A percentile compares a stretch with the other conserved stretches of the same genome.
Conservation (phyloP, 2,113 vertebrate species). For the Danionella cerebrum region DNA sequence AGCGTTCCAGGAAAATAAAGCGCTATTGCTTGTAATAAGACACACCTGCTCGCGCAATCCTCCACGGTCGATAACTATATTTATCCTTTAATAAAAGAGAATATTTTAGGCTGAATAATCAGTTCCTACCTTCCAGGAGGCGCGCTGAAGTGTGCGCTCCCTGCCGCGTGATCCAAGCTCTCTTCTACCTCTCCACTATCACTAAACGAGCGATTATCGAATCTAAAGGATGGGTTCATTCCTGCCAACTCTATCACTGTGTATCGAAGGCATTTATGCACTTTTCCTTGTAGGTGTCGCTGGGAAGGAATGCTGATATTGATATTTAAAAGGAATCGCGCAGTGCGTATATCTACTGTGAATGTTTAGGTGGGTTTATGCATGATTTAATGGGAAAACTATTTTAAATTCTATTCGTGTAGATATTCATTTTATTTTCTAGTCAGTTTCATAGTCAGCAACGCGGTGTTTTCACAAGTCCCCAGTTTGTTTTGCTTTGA, state of each 20-base stretch:
- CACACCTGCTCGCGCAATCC: neutral
- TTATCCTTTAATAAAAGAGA: neutral
- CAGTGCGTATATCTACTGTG: conserved; percentile 26
- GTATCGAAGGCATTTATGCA: conserved; percentile 41
- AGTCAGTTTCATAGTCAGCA: neutral
- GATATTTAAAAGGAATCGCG: conserved; percentile 48
- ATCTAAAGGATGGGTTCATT: conserved; percentile 47
- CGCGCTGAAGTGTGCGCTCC: neutral
- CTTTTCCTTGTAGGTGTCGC: conserved; percentile 48
- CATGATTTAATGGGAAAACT: too few relatives aligned
- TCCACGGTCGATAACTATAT: neutral
- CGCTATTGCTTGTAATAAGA: neutral
- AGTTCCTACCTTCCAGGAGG: conserved; percentile 36
- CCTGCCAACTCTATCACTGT: conserved; percentile 51
- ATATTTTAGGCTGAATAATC: conserved; percentile 1
- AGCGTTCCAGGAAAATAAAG: neutral
- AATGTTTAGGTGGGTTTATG: too few relatives aligned
- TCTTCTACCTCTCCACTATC: conserved; percentile 47
- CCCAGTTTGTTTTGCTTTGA: conserved; percentile 27
- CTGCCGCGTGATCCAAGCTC: conserved; percentile 19
- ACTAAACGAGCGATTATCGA: conserved; percentile 46
- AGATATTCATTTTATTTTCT: too few relatives aligned
- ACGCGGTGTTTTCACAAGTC: conserved; percentile 27
- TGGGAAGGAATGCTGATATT: conserved; percentile 42
- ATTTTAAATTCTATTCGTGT: too few relatives aligned